Evolutionary conservation across 2,888 invertebrate genomes (phyloP), one percentile per base, ranked within the genome.

Genomic region (Scaptomyza tumidula): DNA sequence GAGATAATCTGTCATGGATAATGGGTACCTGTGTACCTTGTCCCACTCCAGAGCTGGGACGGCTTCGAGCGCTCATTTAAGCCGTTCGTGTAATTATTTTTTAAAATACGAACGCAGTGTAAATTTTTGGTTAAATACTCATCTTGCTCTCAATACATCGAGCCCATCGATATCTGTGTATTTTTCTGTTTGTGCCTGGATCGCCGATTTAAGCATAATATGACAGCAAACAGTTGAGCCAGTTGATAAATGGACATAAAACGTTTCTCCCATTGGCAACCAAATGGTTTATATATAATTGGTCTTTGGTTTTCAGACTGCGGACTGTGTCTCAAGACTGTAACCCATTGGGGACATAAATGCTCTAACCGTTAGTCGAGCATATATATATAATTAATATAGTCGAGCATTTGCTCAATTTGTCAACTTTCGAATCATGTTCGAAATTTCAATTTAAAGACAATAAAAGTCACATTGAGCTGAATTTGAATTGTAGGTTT

Each of bases 201-300:
- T 60, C 60, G 80, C 83, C 85, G 82, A 82, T 75, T 83, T 78
- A 74, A 84, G 82, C 85, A 79, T 90, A 90, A 90, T 90, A 88
- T 89, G 91, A 90, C 90, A 90, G 90, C 82, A 82, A 86, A 89
- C 85, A 83, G 78, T 89, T 86, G 77, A 76, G 75, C 27, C 69
- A 54, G 56, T 80, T 90, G 91, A 90, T 90, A 90, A 90, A 90
- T 90, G 85, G 62, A 41, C 11, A 7, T 4, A 10, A 41, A 72
- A 53, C 59, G 71, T 78, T 80, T 80, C 75, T 57, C 64, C 67
- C 78, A 78, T 73, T 79, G 79, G 76, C 73, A 69, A 33, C 75
- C 62, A 75, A 68, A 64, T 88, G 85, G 78, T 83, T 82, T 75
- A 87, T 71, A 87, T 85, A 86, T 83, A 88, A 87, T 89, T 88